Evolutionary conservation across 1,140 invertebrate species (phyloP).

Genomic region (Cydia splendana): DNA sequence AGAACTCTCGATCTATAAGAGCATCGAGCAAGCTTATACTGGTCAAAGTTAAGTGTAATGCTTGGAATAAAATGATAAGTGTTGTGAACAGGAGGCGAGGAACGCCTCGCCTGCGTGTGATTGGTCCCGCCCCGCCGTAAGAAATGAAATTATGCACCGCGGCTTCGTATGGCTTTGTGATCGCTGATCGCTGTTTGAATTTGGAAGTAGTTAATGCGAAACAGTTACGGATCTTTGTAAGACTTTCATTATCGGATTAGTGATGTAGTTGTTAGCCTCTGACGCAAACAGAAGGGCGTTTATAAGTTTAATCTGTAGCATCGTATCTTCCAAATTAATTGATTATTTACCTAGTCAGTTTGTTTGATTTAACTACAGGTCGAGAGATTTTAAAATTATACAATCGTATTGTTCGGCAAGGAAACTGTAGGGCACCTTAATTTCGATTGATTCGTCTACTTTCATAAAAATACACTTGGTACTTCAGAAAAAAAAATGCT

Average conservation of each 20-base stretch:
- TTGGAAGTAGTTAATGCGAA: background rate
- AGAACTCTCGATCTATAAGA: background rate
- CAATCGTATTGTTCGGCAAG: too few relatives aligned
- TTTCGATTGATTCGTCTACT: too few relatives aligned
- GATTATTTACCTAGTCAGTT: too few relatives aligned
- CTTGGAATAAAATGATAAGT: background rate
- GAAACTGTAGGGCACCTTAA: too few relatives aligned
- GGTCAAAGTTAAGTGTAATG: background rate
- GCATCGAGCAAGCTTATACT: background rate
- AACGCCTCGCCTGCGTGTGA: slow-evolving; percentile 12
- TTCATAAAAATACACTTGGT: too few relatives aligned
- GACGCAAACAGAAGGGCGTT: background rate
- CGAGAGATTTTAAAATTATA: too few relatives aligned
- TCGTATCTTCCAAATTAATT: too few relatives aligned
- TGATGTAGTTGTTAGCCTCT: background rate
- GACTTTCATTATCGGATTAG: background rate
- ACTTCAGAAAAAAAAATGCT: too few relatives aligned
- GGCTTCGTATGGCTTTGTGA: background rate
- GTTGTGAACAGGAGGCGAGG: background rate
- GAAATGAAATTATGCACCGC: slow-evolving; percentile 16
- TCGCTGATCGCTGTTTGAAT: background rate
- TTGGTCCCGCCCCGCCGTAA: slow-evolving; percentile 17
- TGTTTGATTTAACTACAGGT: too few relatives aligned
- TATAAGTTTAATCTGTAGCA: background rate
- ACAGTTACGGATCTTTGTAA: background rate